Evolutionary conservation across 2,797 vertebrate species (phyloP), one percentile per base, ranked within the genome.

Genomic region (Enteromius radiatus): DNA sequence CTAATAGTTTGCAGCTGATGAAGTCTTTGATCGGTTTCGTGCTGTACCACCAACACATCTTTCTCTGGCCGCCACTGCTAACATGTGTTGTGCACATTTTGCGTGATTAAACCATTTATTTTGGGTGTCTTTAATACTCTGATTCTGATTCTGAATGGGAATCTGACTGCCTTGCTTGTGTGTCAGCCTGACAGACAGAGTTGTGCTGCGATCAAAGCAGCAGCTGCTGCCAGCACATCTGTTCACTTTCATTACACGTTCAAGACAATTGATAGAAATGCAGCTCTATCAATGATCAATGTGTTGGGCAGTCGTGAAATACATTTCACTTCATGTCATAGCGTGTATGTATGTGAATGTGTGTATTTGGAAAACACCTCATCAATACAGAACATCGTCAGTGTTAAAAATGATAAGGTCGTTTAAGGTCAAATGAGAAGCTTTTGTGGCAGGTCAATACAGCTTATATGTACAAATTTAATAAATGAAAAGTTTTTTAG

Each of bases 11-110:
- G 21, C 80, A 56, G 61, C 33, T 65, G 80, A 76, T 65, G 17
- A 38, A 14, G 71, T 6, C 80, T 82, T 82, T 82, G 80, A 82
- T 76, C 61, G 52, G 80, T 28, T 56, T 65, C 80, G 67, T 43
- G 47, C 45, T 56, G 15, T 65, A 73, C 68, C 78, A 80, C 54
- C 68, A 80, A 59, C 78, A 80, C 49, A 19, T 47, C 33, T 69
- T 45, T 45, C 38, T 33, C 23, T 28, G 68, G 56, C 31, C 43
- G 15, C 52, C 56, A 28, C 56, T 63, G 59, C 28, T 11, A 63
- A 33, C 80, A 82, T 76, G 23, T 76, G 80, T n/a, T 76, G 4
- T 41, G 49, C 80, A 82, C 61, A 82, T 65, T 82, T 61, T 21
- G 61, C 14, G 12, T 56, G 47, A 76, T 67, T 38, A 74, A 43